These are phyloP conservation scores for Atractosteus spatula DNA, from an alignment of 2,113 vertebrate genomes.

Conservation along the genomic window DNA sequence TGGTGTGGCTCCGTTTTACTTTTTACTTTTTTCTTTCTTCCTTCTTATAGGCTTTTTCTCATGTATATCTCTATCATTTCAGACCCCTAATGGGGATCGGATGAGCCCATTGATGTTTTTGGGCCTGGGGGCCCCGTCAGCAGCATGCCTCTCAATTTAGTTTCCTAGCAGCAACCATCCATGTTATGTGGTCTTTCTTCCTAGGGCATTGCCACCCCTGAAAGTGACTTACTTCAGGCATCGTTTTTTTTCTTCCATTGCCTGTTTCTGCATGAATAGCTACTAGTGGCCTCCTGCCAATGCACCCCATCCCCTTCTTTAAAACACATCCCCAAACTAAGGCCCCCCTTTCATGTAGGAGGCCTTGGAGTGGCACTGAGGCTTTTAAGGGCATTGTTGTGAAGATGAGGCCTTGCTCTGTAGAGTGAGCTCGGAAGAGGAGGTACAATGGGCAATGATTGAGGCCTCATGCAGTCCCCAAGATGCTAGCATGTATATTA, in stretches of 20 bases:
- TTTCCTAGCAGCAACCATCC: conserved; percentile 76
- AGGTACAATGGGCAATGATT: conserved; percentile 59
- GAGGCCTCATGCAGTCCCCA: conserved; percentile 58
- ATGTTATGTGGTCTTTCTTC: conserved; percentile 65
- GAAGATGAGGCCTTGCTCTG: conserved; percentile 59
- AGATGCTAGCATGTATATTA: conserved; percentile 60
- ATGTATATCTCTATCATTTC: conserved; percentile 75
- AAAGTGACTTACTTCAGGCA: conserved; percentile 71
- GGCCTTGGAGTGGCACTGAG: conserved; percentile 71
- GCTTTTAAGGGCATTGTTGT: conserved; percentile 64
- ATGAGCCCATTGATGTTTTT: conserved; percentile 62
- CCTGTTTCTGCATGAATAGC: conserved; percentile 76
- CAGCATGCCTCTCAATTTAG: conserved; percentile 66
- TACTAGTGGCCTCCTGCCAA: conserved; percentile 71
- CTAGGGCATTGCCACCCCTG: conserved; percentile 72
- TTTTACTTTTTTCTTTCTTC: conserved; percentile 57
- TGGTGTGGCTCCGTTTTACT: conserved; percentile 31
- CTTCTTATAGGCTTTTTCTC: conserved; percentile 58
- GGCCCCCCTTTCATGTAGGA: conserved; percentile 72
- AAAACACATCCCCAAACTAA: conserved; percentile 45
- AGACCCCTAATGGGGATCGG: conserved; percentile 61
- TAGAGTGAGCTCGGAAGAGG: conserved; percentile 63
- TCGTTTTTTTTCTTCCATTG: conserved; percentile 59
- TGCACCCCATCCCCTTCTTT: conserved; percentile 44
- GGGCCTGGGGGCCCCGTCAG: conserved; percentile 54